phyloP scores from a whole-genome alignment of 2,113 vertebrate genomes.

The Isichthys henryi region DNA sequence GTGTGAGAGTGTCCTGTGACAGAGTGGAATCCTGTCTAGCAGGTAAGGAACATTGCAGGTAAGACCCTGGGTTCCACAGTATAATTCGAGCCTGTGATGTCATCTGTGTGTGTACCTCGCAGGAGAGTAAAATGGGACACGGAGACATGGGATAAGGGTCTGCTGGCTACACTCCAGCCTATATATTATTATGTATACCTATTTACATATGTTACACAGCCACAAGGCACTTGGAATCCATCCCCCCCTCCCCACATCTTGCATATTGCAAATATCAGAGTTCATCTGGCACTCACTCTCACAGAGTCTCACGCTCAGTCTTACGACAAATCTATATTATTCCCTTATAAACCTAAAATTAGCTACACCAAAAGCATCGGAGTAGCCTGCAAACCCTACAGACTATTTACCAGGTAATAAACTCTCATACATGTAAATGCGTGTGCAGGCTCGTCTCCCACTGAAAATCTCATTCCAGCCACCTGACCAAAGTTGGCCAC shows the following conservation, averaged over 20 bases:
- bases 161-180: constrained; percentile 37
- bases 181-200: constrained; percentile 69
- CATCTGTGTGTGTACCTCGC: background rate
- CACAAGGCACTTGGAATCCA: background rate
- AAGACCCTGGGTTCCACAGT: background rate
- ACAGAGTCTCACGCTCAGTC: too few species aligned
- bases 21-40: background rate
- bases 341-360: too few species aligned
- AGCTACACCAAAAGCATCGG: too few species aligned
- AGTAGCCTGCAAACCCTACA: too few species aligned
- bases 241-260: background rate
- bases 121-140: background rate
- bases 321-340: too few species aligned
- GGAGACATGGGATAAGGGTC: constrained; percentile 30
- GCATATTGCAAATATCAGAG: background rate
- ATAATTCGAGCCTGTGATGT: background rate
- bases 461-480: too few species aligned
- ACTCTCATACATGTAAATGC: too few species aligned
- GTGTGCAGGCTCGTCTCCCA: too few species aligned
- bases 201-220: constrained; percentile 68
- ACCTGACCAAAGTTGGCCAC: too few species aligned
- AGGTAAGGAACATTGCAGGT: background rate
- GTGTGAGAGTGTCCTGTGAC: background rate
- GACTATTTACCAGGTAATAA: too few species aligned
- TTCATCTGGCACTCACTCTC: too few species aligned